phyloP scores from a whole-genome alignment of 2,113 vertebrate genomes.

The Seriola quinqueradiata region DNA sequence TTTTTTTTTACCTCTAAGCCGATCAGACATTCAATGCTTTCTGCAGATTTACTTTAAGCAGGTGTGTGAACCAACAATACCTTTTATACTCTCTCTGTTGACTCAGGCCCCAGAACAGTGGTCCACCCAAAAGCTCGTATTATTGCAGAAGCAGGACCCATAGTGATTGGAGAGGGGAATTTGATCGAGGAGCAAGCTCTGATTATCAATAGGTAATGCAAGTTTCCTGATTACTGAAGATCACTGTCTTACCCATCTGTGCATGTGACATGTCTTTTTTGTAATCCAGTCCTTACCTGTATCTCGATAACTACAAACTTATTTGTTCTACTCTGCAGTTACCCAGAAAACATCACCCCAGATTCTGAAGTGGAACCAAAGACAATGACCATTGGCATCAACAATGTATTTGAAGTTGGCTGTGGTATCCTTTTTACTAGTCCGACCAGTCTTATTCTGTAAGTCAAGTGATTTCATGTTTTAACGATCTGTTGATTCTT shows the following conservation, averaged over 20 bases:
- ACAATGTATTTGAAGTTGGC: conserved; percentile 99
- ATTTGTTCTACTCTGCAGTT: conserved; percentile 75
- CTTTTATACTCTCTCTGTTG: not conserved
- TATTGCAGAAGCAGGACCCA: conserved; percentile 95
- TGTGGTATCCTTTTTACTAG: conserved; percentile 90
- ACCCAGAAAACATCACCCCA: conserved; percentile 93
- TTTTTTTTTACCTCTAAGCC: not conserved
- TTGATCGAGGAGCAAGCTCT: conserved; percentile 97
- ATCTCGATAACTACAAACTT: not conserved
- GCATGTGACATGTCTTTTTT: not conserved
- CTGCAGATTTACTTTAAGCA: not conserved
- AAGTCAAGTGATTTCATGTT: not conserved
- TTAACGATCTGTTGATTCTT: not conserved
- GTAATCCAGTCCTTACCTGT: too few species aligned
- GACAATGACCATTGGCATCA: conserved; percentile 95
- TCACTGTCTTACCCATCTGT: not conserved
- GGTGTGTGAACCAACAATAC: not conserved
- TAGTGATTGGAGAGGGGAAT: conserved; percentile 97
- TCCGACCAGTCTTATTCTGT: not conserved
- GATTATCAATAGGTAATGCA: conserved; percentile 91
- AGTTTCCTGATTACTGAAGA: not conserved
- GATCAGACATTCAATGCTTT: not conserved
- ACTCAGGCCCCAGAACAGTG: conserved; percentile 92
- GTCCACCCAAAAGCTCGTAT: conserved; percentile 98
- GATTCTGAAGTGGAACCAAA: conserved; percentile 91